phyloP scores from a whole-genome alignment of 2,797 vertebrate species.

The Poeciliopsis presidionis region DNA sequence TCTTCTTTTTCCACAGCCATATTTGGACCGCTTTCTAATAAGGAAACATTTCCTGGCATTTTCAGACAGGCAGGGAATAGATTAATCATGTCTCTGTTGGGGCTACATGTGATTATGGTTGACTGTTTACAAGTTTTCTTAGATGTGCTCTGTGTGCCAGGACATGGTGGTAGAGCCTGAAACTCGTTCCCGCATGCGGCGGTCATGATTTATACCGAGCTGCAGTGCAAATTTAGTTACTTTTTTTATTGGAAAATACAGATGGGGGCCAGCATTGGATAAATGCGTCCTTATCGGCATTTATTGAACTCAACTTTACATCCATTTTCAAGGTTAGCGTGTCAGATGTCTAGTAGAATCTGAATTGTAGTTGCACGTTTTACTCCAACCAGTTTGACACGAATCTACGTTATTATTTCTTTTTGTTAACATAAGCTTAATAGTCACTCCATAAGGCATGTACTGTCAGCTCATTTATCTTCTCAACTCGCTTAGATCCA shows the following conservation, averaged over 20 bases:
- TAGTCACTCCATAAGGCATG: neutral
- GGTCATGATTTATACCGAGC: slow-evolving; percentile 66
- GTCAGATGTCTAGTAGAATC: slow-evolving; percentile 12
- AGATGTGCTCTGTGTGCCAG: slow-evolving; percentile 71
- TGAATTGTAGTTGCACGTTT: slow-evolving; percentile 22
- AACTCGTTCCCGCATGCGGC: slow-evolving; percentile 67
- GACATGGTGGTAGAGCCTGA: slow-evolving; percentile 75
- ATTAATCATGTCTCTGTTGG: slow-evolving; percentile 73
- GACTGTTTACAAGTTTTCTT: slow-evolving; percentile 80
- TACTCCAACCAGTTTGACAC: slow-evolving; percentile 20
- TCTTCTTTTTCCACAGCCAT: slow-evolving; percentile 54
- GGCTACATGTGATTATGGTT: slow-evolving; percentile 76
- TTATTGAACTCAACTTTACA: slow-evolving; percentile 51
- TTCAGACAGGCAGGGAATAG: slow-evolving; percentile 72
- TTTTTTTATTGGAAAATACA: slow-evolving; percentile 64
- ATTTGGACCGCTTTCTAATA: slow-evolving; percentile 66
- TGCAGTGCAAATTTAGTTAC: slow-evolving; percentile 59
- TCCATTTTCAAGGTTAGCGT: slow-evolving; percentile 32
- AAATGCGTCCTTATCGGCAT: slow-evolving; percentile 59
- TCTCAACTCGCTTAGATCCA: neutral
- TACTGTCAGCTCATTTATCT: neutral
- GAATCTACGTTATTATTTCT: slow-evolving; percentile 15
- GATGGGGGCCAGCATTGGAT: slow-evolving; percentile 62
- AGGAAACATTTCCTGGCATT: slow-evolving; percentile 69
- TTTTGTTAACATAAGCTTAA: neutral